Percentiles rank a stretch among this genome's conserved stretches.
These are phyloP conservation scores for Ladona fulva DNA, from an alignment of 1,140 invertebrate genomes.

Conservation along the genomic window DNA sequence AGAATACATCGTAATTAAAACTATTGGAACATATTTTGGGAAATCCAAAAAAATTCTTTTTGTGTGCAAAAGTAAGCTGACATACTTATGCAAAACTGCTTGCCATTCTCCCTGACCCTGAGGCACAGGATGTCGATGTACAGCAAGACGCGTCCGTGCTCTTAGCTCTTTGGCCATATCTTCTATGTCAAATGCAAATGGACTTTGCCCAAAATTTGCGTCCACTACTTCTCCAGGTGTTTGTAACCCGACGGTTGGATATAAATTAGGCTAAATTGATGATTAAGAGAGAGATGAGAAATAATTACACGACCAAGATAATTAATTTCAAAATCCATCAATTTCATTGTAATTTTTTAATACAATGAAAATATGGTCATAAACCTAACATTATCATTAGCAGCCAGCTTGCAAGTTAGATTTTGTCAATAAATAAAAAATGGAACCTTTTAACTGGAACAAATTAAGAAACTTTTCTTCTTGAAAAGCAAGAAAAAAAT, in stretches of 20 bases:
- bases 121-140: constrained; percentile 78
- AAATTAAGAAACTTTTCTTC: no score
- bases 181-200: constrained; percentile 96
- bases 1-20: no score
- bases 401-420: no score
- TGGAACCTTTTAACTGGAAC: no score
- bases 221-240: constrained; percentile 96
- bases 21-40: no score
- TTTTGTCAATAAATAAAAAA: no score
- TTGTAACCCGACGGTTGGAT: constrained; percentile 96
- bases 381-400: no score
- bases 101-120: constrained; percentile 87
- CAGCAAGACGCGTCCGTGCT: constrained; percentile 66
- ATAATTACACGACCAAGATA: constrained; percentile 10
- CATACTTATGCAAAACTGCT: constrained; percentile 76
- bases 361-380: constrained; percentile 13
- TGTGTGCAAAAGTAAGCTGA: constrained; percentile 11
- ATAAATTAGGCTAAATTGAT: constrained; percentile 76
- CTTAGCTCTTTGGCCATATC: constrained; percentile 91
- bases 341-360: constrained; percentile 15
- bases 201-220: constrained; percentile 96
- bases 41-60: no score
- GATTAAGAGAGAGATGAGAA: constrained; percentile 16
- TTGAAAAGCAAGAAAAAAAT: no score
- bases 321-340: neutral